These are phyloP conservation scores for Epirrita christyi DNA, from an alignment of 2,888 invertebrate genomes.

Conservation along the genomic window DNA sequence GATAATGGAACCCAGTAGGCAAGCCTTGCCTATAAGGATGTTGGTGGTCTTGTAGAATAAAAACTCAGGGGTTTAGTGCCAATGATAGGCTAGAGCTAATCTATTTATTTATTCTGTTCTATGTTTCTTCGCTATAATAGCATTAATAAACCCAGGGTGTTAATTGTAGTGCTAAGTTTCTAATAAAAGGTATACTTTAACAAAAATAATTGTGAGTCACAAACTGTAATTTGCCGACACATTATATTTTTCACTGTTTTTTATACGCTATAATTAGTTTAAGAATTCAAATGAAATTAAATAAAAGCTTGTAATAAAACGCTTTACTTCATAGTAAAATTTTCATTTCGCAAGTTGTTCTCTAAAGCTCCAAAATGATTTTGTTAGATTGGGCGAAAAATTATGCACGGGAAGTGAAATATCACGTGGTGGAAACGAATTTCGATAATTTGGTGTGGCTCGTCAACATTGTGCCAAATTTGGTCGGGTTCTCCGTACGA, in stretches of 20 bases:
- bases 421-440: conserved; percentile 45
- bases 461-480: conserved; percentile 55
- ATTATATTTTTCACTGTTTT: conserved; percentile 10
- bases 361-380: conserved; percentile 36
- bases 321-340: not conserved
- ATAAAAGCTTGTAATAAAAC: conserved; percentile 6
- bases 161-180: conserved; percentile 24
- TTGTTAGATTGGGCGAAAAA: conserved; percentile 33
- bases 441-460: conserved; percentile 59
- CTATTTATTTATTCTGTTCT: too few relatives aligned
- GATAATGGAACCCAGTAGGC: too few relatives aligned
- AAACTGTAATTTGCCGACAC: conserved; percentile 18
- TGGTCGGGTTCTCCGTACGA: conserved; percentile 56
- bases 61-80: too few relatives aligned
- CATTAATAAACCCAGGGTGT: conserved; percentile 13
- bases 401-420: conserved; percentile 36
- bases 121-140: not conserved
- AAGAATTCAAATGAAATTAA: not conserved
- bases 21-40: too few relatives aligned
- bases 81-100: too few relatives aligned
- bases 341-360: conserved; percentile 7
- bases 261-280: conserved; percentile 4
- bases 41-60: too few relatives aligned
- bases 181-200: conserved; percentile 29
- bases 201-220: conserved; percentile 19